Conservation (phyloP, 2,797 vertebrate genomes). For the Xiphophorus birchmanni region DNA sequence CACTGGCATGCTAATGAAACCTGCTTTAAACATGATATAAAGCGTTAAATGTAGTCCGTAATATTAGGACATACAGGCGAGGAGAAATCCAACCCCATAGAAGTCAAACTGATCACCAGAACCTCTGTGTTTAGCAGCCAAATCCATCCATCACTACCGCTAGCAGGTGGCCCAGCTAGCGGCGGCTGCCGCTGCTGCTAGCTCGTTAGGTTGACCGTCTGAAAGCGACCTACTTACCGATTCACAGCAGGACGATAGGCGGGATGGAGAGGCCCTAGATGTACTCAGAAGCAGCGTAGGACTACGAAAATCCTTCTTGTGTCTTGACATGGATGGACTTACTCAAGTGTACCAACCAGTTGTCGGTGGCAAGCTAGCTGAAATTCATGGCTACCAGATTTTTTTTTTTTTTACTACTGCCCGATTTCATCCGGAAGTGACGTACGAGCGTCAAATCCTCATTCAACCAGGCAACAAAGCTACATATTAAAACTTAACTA, state of each 20-base stretch:
- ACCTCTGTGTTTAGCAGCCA: constrained; percentile 8
- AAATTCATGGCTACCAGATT: constrained; percentile 66
- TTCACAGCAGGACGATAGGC: constrained; percentile 51
- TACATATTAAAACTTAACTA: not conserved
- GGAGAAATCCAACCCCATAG: not conserved
- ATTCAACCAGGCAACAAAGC: not conserved
- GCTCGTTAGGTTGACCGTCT: constrained; percentile 32
- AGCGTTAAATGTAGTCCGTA: constrained; percentile 39
- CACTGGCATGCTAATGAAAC: constrained; percentile 61
- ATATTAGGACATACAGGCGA: constrained; percentile 1
- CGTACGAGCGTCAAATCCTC: constrained; percentile 42
- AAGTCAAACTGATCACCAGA: not conserved
- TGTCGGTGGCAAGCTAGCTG: constrained; percentile 67
- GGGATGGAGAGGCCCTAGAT: constrained; percentile 43
- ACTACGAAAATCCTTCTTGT: constrained; percentile 53
- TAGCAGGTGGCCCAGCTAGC: constrained; percentile 53
- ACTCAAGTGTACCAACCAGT: constrained; percentile 42
- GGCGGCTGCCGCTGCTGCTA: constrained; percentile 44
- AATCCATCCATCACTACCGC: constrained; percentile 41
- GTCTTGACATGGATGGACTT: constrained; percentile 76
- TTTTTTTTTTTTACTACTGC: constrained; percentile 51
- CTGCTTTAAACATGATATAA: constrained; percentile 40
- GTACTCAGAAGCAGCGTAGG: constrained; percentile 60
- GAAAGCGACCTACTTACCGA: constrained; percentile 68
- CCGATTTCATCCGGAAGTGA: constrained; percentile 72